Evolutionary conservation across 2,113 vertebrate species (phyloP), one percentile per base, ranked within the genome.

Genomic region (Pimephales promelas): DNA sequence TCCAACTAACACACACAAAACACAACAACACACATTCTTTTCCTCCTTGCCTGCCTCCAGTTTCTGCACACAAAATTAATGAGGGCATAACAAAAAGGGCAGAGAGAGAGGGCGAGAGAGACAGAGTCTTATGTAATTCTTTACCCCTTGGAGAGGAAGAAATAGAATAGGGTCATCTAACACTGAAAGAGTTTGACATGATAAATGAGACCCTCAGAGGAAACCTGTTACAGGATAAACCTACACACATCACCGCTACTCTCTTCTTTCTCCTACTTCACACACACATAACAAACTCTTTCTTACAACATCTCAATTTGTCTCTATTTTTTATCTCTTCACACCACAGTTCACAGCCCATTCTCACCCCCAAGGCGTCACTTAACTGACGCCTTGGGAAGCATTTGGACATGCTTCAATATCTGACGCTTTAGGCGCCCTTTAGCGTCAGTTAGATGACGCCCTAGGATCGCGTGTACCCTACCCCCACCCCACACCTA

Each of bases 141-240:
- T 72, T 80, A 59, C n/a, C 74, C 80, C 84, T 74, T 66, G 68
- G 81, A 79, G n/a, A 56, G 40, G 66, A 56, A 81, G 79, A 59
- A 11, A 26, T 31, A 84, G 64, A 78, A 84, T 64, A 64, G 26
- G 54, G 10, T 3, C n/a, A 82, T 81, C 62, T 52, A 70, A 62
- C 64, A 79, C 77, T 80, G 10, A 45, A 77, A 80, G n/a, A 70
- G 24, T 71, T 31, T 62, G 79, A 85, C 34, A 83, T 79, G 78
- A 85, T 78, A 52, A 78, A 78, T 73, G 43, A 54, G 56, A 40
- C 56, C 64, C 68, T 76, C 62, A 54, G 64, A 64, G 79, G 54
- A 26, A 79, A 87, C 36, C 72, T 84, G 78, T 81, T 82, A 87
- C 61, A 34, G 82, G 40, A 87, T 70, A 82, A 28, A 78, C 10